Conservation (phyloP, 2,888 invertebrate genomes). For the Timema cristinae region DNA sequence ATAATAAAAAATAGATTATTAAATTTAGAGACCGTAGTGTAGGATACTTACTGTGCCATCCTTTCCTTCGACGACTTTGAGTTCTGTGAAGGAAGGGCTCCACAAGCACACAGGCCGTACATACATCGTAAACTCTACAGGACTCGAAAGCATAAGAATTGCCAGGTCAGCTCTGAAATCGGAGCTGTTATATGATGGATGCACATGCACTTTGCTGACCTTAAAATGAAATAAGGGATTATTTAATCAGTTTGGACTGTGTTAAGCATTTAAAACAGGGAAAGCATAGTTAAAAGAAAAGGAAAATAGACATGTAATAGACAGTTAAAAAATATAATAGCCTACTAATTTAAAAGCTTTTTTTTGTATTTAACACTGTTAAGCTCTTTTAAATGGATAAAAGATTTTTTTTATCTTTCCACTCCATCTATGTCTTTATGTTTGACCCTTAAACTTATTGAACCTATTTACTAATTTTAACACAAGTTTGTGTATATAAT, state of each 20-base stretch:
- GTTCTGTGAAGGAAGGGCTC: conserved; percentile 46
- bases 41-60: conserved; percentile 47
- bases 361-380: no score
- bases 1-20: no score
- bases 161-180: conserved; percentile 56
- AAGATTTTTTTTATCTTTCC: no score
- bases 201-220: conserved; percentile 50
- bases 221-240: conserved; percentile 22
- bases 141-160: conserved; percentile 51
- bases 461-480: no score
- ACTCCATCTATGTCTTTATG: no score
- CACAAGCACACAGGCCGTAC: conserved; percentile 61
- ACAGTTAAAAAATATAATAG: not conserved
- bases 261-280: not conserved
- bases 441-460: no score
- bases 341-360: no score
- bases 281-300: conserved; percentile 3
- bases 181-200: conserved; percentile 54
- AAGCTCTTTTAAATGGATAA: no score
- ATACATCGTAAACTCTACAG: conserved; percentile 50
- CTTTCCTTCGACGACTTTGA: conserved; percentile 48
- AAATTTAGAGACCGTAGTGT: no score
- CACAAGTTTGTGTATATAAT: no score
- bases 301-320: not conserved
- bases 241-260: not conserved